phyloP scores from a whole-genome alignment of 2,888 invertebrate genomes.

The Crepidodera aurea region DNA sequence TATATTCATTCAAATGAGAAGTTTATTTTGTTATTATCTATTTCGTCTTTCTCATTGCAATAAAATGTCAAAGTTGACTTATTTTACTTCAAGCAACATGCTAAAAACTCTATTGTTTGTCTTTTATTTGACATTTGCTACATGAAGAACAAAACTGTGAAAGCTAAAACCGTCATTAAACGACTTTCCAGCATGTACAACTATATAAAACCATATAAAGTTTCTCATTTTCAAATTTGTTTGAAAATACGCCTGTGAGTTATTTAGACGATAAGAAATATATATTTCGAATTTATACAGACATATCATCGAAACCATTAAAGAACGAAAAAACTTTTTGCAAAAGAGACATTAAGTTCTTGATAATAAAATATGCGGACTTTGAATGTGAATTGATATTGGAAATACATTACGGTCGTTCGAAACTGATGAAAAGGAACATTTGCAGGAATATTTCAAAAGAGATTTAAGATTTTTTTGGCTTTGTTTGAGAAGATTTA shows the following conservation, averaged over 20 bases:
- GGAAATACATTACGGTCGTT: slow-evolving; percentile 27
- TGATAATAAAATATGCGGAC: slow-evolving; percentile 29
- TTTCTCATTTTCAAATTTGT: no score
- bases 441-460: slow-evolving; percentile 6
- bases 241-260: slow-evolving; percentile 20
- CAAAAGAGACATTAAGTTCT: slow-evolving; percentile 20
- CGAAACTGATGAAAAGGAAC: slow-evolving; percentile 15
- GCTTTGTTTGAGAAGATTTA: background rate
- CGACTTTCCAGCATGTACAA: no score
- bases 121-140: no score
- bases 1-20: no score
- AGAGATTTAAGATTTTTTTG: background rate
- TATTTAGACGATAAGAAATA: slow-evolving; percentile 18
- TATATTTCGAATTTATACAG: slow-evolving; percentile 56
- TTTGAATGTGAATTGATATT: slow-evolving; percentile 23
- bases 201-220: no score
- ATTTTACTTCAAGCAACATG: no score
- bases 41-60: no score
- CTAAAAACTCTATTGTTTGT: no score
- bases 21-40: no score
- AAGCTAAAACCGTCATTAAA: no score
- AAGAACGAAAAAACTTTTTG: slow-evolving; percentile 22
- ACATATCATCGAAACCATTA: slow-evolving; percentile 53
- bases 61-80: no score
- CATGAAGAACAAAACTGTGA: no score